Evolutionary conservation across 1,140 invertebrate genomes (phyloP).

Genomic region (Antheraea pernyi): DNA sequence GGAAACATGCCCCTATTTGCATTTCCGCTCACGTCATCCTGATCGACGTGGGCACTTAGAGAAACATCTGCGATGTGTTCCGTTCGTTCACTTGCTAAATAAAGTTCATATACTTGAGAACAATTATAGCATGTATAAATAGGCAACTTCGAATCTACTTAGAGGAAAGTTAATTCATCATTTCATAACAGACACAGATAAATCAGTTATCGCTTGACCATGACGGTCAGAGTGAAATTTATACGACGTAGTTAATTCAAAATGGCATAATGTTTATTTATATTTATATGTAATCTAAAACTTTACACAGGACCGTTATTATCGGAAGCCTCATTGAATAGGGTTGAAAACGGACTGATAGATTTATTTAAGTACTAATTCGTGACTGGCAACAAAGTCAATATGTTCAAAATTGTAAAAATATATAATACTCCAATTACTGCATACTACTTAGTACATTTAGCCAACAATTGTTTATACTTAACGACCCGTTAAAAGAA

Average conservation of each 20-base stretch:
- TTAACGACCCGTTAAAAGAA: too few relatives aligned
- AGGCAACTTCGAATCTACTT: not conserved
- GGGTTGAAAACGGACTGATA: too few relatives aligned
- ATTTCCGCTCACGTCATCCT: slow-evolving; percentile 1
- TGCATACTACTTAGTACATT: too few relatives aligned
- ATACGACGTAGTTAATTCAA: not conserved
- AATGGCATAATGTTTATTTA: not conserved
- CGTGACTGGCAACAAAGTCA: too few relatives aligned
- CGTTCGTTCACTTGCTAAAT: not conserved
- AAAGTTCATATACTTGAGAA: not conserved
- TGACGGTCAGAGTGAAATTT: not conserved
- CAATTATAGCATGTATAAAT: not conserved
- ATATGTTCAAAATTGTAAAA: too few relatives aligned
- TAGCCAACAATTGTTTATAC: too few relatives aligned
- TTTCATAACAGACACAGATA: not conserved
- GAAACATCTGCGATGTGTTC: not conserved
- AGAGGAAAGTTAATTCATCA: not conserved
- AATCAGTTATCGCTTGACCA: not conserved
- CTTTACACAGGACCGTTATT: not conserved
- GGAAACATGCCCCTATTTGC: slow-evolving; percentile 3
- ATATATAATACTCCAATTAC: too few relatives aligned
- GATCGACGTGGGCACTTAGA: not conserved
- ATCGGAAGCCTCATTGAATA: too few relatives aligned
- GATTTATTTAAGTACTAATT: too few relatives aligned
- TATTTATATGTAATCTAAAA: not conserved